These are phyloP conservation scores for Propsilocerus akamusi DNA, from an alignment of 1,140 invertebrate genomes.

Conservation along the genomic window DNA sequence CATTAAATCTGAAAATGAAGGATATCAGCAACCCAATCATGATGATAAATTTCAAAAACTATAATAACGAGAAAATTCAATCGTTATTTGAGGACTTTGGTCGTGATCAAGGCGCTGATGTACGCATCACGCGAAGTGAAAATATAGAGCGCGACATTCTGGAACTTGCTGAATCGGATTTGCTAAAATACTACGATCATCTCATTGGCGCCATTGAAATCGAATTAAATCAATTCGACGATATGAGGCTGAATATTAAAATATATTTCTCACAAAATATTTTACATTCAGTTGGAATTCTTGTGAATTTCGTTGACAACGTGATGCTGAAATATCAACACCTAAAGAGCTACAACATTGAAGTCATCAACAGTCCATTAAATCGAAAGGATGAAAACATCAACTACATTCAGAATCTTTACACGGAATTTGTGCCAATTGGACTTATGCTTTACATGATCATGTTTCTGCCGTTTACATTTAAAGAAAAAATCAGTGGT, in stretches of 20 bases:
- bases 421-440: neutral
- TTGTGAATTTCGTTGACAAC: constrained; percentile 17
- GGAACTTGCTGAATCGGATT: constrained; percentile 9
- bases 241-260: constrained; percentile 5
- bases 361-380: neutral
- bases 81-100: neutral
- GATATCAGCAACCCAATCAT: neutral
- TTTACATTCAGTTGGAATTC: constrained; percentile 18
- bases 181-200: constrained; percentile 16
- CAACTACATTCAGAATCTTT: neutral
- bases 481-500: constrained; percentile 15
- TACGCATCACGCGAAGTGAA: neutral
- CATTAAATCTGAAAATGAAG: neutral
- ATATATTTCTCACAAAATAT: constrained; percentile 18
- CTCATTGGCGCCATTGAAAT: constrained; percentile 15
- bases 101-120: neutral
- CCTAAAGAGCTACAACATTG: neutral
- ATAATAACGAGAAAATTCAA: neutral
- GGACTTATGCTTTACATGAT: constrained; percentile 16
- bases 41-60: neutral
- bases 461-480: constrained; percentile 18
- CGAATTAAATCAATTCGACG: constrained; percentile 4
- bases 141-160: neutral
- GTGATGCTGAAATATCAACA: constrained; percentile 11
- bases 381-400: neutral